Base-by-base conservation (phyloP, 2,888 invertebrate genomes). In the Dryobotodes eremita region DNA sequence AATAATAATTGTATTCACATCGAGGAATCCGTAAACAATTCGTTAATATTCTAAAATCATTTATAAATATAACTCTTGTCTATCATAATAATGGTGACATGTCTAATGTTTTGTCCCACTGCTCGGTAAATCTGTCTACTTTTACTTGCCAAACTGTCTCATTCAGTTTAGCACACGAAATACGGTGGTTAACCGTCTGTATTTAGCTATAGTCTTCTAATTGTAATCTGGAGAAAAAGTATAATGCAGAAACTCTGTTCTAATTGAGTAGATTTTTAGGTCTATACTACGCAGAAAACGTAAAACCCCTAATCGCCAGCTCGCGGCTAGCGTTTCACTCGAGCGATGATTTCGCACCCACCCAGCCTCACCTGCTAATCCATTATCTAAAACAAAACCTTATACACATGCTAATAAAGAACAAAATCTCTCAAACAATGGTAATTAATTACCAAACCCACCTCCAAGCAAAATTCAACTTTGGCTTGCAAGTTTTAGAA, bases 231-330 rank as follows among this genome's bases (percentile, higher is more conserved):
- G 0, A 73, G 15, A 50, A 53, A 72, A 53, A 23, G 2, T n/a
- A 26, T 6, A 0, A 42, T 23, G 0, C 11, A n/a, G 15, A 50
- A 75, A 53, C 53, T 66, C 0, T 62, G 68, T 42, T n/a, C 68
- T n/a, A 71, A 11, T 83, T 81, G 72, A 81, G 53, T 57, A 64
- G n/a, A 64, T 86, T 81, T 48, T 26, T 53, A 80, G 13, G 74
- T 87, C 90, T 91, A 72, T 70, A 79, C 68, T 70, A 79, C 68
- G 68, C 42, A 79, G 75, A 76, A 83, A 87, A 89, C 79, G 84
- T 80, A 73, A 89, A 90, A 89, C 89, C 90, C 90, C 90, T 94
- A 94, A 95, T 94, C 92, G 92, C 89, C 88, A 90, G 93, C 95
- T 94, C 85, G 92, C 88, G 94, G 95, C 94, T 89, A 94, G 87